A percentile compares a stretch with the other conserved stretches of the same genome.
Conservation (phyloP, 1,140 invertebrate species). For the Leptopilina boulardi region DNA sequence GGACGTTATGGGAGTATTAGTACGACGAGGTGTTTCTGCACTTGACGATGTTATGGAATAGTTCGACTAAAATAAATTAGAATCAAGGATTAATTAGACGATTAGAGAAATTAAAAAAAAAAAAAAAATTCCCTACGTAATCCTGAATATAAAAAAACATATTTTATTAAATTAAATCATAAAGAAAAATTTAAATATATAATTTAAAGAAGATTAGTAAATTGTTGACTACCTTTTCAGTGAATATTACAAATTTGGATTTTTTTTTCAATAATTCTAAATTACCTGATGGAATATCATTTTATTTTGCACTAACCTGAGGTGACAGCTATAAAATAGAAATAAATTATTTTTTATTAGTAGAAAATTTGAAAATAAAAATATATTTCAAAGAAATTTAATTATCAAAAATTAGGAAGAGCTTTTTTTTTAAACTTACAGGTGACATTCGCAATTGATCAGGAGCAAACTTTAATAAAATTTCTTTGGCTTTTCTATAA, state of each 20-base stretch:
- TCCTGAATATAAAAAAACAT: too few species aligned
- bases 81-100: background rate
- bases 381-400: background rate
- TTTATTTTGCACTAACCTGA: conserved; percentile 51
- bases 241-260: background rate
- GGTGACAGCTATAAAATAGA: conserved; percentile 60
- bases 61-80: conserved; percentile 51
- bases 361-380: conserved; percentile 35
- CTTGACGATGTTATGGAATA: conserved; percentile 38
- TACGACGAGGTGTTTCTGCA: conserved; percentile 63
- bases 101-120: too few species aligned
- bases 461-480: conserved; percentile 91
- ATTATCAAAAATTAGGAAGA: background rate
- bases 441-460: conserved; percentile 77
- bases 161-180: too few species aligned
- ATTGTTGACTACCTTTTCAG: background rate
- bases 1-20: conserved; percentile 50
- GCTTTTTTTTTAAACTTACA: conserved; percentile 51
- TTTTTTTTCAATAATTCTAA: background rate
- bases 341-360: conserved; percentile 32
- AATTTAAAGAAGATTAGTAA: too few species aligned
- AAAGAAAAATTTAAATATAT: too few species aligned
- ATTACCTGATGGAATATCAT: background rate
- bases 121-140: too few species aligned
- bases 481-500: conserved; percentile 96